phyloP scores from a whole-genome alignment of 2,797 vertebrate genomes.

The Hydrocynus forskahlii region DNA sequence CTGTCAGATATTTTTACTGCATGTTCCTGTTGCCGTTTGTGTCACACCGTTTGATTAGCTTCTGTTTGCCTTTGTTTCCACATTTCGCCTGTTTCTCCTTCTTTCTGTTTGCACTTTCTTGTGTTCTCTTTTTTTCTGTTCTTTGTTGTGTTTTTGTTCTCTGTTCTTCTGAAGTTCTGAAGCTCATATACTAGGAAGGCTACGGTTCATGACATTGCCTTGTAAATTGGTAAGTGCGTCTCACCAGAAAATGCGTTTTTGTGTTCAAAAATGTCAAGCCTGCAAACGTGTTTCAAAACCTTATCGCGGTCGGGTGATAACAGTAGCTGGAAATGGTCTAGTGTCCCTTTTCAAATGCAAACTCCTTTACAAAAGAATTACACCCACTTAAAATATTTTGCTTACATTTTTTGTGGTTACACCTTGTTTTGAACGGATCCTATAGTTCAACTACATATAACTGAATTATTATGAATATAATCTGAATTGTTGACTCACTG shows the following conservation, averaged over 20 bases:
- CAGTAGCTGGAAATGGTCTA: not conserved
- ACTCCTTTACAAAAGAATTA: no score
- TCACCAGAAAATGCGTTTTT: not conserved
- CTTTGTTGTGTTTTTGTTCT: conserved; percentile 29
- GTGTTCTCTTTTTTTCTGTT: not conserved
- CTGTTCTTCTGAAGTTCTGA: conserved; percentile 16
- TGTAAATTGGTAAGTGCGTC: conserved; percentile 24
- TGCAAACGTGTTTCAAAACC: not conserved
- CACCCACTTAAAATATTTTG: no score
- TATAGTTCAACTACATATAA: no score
- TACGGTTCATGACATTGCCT: conserved; percentile 12
- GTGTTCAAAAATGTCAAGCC: not conserved
- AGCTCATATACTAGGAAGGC: conserved; percentile 17
- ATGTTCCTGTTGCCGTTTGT: not conserved
- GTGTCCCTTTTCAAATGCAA: no score
- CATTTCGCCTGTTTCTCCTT: not conserved
- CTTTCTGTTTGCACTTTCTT: not conserved
- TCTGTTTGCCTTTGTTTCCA: not conserved
- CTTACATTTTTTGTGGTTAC: no score
- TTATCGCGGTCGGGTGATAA: no score
- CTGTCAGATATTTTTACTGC: conserved; percentile 11
- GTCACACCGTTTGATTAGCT: not conserved
- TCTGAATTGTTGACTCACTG: no score
- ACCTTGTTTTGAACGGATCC: no score
- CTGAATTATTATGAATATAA: no score